Percentiles rank a stretch among this genome's conserved stretches.
phyloP scores from a whole-genome alignment of 1,140 invertebrate genomes.

The Rhopalosiphum maidis region DNA sequence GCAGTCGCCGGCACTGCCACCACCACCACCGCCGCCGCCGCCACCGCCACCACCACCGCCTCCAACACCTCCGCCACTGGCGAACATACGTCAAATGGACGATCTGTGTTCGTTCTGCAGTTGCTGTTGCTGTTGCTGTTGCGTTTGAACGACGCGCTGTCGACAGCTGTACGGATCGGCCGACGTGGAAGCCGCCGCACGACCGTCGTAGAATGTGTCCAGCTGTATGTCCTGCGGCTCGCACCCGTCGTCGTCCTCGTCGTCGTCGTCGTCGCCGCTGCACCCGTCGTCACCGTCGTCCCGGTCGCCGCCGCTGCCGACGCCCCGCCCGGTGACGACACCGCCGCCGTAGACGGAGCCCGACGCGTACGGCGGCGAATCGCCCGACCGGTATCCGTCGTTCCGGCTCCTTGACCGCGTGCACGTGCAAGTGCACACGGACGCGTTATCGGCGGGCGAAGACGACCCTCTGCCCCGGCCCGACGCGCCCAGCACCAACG shows the following conservation, averaged over 20 bases:
- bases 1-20: background rate
- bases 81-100: constrained; percentile 42
- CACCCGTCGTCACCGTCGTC: background rate
- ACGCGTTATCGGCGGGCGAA: constrained; percentile 29
- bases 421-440: constrained; percentile 46
- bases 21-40: background rate
- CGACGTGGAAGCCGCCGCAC: background rate
- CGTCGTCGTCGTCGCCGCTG: background rate
- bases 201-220: constrained; percentile 29
- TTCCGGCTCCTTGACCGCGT: constrained; percentile 13
- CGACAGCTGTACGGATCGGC: background rate
- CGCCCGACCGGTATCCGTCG: constrained; percentile 20
- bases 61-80: background rate
- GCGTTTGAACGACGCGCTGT: background rate
- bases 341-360: constrained; percentile 3
- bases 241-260: background rate
- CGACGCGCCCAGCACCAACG: too few relatives aligned
- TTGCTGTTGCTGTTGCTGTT: background rate
- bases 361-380: constrained; percentile 17
- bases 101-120: background rate
- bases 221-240: constrained; percentile 11
- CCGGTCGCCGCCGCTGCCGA: background rate
- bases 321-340: background rate
- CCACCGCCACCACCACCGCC: background rate
- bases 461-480: constrained; percentile 13